phyloP scores from a whole-genome alignment of 2,888 invertebrate species.

The Amphipoea lucens region DNA sequence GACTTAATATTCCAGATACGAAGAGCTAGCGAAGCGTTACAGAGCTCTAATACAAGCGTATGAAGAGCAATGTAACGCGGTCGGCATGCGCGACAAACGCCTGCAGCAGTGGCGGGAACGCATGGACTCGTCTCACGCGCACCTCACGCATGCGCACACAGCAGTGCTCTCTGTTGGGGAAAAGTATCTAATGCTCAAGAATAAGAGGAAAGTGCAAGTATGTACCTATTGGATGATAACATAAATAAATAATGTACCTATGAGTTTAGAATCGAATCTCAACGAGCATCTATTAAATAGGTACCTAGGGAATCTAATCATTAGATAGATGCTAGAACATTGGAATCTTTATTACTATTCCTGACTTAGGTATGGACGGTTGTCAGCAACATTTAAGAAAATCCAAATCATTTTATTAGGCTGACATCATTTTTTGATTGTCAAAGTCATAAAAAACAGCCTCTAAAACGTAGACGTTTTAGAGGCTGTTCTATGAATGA shows the following conservation, averaged over 20 bases:
- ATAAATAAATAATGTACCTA: background rate
- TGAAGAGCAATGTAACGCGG: slow-evolving; percentile 75
- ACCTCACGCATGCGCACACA: slow-evolving; percentile 77
- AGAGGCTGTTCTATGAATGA: too few species aligned
- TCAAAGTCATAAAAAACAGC: background rate
- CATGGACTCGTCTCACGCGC: slow-evolving; percentile 69
- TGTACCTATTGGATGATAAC: slow-evolving; percentile 7
- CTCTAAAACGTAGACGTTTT: background rate
- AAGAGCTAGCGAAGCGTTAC: slow-evolving; percentile 83
- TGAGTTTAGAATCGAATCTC: background rate
- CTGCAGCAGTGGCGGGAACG: slow-evolving; percentile 71
- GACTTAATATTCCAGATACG: slow-evolving; percentile 74
- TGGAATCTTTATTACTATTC: background rate
- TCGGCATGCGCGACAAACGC: slow-evolving; percentile 72
- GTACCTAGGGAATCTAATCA: background rate
- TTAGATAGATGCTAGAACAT: background rate
- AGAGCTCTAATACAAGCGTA: slow-evolving; percentile 78
- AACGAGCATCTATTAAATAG: background rate
- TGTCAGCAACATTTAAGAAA: background rate
- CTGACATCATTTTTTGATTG: background rate
- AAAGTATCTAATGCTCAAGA: slow-evolving; percentile 79
- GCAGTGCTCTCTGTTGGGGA: slow-evolving; percentile 80
- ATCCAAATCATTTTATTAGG: background rate
- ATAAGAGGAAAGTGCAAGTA: slow-evolving; percentile 78
- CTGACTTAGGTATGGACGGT: too few species aligned